Evolutionary conservation across 2,888 invertebrate genomes (phyloP), one percentile per base, ranked within the genome.

Genomic region (Sinopyrophorus schimmeli): DNA sequence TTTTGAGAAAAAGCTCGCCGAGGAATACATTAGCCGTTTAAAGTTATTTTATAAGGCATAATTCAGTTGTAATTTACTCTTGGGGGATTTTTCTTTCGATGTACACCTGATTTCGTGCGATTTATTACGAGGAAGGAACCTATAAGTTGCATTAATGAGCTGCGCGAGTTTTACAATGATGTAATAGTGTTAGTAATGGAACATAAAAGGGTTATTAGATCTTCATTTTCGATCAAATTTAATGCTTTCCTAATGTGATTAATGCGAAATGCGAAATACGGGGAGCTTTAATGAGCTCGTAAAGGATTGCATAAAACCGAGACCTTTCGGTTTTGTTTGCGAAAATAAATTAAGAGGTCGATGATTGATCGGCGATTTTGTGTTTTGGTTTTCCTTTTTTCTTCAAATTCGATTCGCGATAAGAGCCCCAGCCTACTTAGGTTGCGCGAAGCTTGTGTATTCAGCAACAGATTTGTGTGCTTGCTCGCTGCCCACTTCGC

Each of bases 401-500:
- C n/a, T n/a, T n/a, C n/a, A n/a, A n/a, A n/a, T 32, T 51, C 41
- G 44, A 20, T 35, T 35, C 39, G 43, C 54, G 56, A 54, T 56
- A 56, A 51, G 54, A 56, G 52, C 56, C 56, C 51, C 56, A 56
- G 52, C 56, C 56, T 53, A 46, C 50, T 55, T 56, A 54, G 41
- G 35, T 51, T 43, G 27, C 47, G n/a, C n/a, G 27, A 24, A 39
- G 54, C 41, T 46, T 43, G n/a, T n/a, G 54, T 53, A 54, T 51
- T 23, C 50, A 53, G 28, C 34, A 53, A 35, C 44, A 56, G 57
- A 58, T 58, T 58, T 56, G 54, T 56, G 58, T 49, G 54, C 54
- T 58, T 50, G 54, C 47, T 50, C 44, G 27, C 58, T 48, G 42
- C 59, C 61, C 58, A 62, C 60, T 59, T 39, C 61, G 48, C 62